Evolutionary conservation across 2,797 vertebrate genomes (phyloP), one percentile per base, ranked within the genome.

Genomic region (Peromyscus eremicus): DNA sequence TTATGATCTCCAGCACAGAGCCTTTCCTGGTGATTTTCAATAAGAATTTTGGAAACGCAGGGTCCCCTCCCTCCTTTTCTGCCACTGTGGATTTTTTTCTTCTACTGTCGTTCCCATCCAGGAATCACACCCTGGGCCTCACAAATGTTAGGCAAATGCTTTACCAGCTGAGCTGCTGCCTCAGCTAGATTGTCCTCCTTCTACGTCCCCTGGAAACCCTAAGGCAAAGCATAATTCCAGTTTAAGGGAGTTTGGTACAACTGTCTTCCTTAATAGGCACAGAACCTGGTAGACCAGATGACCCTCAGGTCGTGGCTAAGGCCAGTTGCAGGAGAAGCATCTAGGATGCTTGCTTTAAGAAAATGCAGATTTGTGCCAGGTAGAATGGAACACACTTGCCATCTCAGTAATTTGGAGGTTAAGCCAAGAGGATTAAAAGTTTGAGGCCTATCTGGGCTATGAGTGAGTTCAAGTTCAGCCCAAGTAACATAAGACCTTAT

Each of bases 1-100:
- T 13, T 84, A 77, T 23, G 21, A 14, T 37, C 52, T 88, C 80
- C 94, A 95, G 37, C 49, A 29, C 27, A 43, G 77, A 25, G 1
- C 40, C 40, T 73, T 94, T 68, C 57, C 71, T 40, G 75, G 37
- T 37, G 62, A 96, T 83, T 88, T 80, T 94, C 55, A 80, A 89
- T 40, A 86, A 64, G 62, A 90, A 75, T 91, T 94, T 84, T 83
- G 86, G 91, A 92, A 85, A 43, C 17, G 34, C 46, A 66, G 79
- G 14, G 12, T 10, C 46, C 94, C 73, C 82, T 49, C 91, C 81
- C 70, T 64, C n/a, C 55, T 77, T 73, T 86, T 92, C 37, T 97
- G 11, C 64, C 64, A 82, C 3, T 25, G 62, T 43, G 40, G 83
- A 55, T 79, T 52, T 37, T 81, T 55, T 71, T 55, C 32, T 52